Base-by-base conservation (phyloP, 2,797 vertebrate genomes). In the Clarias platycephalus region DNA sequence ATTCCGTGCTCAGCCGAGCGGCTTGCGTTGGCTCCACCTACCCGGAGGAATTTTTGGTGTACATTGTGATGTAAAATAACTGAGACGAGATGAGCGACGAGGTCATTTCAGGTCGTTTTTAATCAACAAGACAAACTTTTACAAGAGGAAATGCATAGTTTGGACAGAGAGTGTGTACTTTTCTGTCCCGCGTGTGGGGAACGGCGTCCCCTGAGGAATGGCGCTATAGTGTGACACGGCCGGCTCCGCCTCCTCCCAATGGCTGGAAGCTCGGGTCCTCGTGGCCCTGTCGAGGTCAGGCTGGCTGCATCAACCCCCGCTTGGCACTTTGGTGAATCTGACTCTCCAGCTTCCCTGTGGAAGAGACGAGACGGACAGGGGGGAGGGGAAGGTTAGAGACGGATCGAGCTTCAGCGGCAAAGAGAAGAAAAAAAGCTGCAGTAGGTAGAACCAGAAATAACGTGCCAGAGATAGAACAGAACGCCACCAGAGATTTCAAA, bases 321-420 rank as follows among this genome's bases (percentile, higher is more conserved):
- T 97, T 98, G 86, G 97, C 97, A 93, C 96, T 97, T 92, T 96
- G 97, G 92, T 98, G 97, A 92, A 96, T 95, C 89, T 96, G 97
- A 82, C 94, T 95, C 93, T 98, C 97, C 95, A 98, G 94, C 93
- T 97, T 98, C 97, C 97, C 97, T 95, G 93, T 85, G 90, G 72
- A 86, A 87, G 87, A 89, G 81, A 91, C 58, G 84, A 84, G 83
- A 86, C 89, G 90, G 84, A 85, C 62, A 64, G 37, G 77, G 78
- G 72, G 78, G 72, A 28, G 37, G 40, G 58, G 58, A 10, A 86
- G 93, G 90, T 88, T 89, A 88, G 90, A 91, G 91, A 92, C 92
- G 91, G 93, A 94, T 94, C 91, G 92, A 93, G 94, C 92, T 91
- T 93, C 91, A 88, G 88, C 92, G 93, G 93, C 93, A 60, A 91